Base-by-base conservation (phyloP, 2,113 vertebrate genomes). In the Alethe diademata region DNA sequence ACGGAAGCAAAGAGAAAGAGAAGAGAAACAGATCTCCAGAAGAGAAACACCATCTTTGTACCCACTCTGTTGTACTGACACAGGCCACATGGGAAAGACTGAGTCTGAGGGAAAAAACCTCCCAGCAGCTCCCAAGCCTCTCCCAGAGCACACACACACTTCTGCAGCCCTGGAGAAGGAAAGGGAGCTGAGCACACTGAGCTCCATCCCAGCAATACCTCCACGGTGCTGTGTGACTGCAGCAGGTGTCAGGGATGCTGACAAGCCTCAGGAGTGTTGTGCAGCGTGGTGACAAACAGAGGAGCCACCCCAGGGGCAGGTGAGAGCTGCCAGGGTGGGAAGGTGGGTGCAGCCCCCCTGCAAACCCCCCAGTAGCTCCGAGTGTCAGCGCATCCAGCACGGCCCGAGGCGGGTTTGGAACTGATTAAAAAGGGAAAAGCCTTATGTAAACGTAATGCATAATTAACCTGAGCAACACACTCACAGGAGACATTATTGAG, bases 361-460 rank as follows among this genome's bases (percentile, higher is more conserved):
- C 8, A 25, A 70, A 12, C 35, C 45, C 56, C 18, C 18, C 1
- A 0, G 1, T 0, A 31, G n/a, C 4, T 1, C 12, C 0, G 0
- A 43, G 35, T 15, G 57, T 12, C 42, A 14, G 67, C 0, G 1
- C 43, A 14, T 8, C 40, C 85, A 29, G 81, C 50, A 14, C 29
- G 16, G 17, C 62, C 24, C 5, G 50, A 62, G 60, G 89, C 78
- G 28, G 33, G 66, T 72, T 73, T 15, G 64, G 72, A 76, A 20
- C 74, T 88, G 94, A 95, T 96, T 91, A 91, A 82, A 92, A 78
- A 26, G 3, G 2, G 64, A 91, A 88, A 92, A 96, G 83, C 91
- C 86, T 84, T 96, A 28, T 95, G 94, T 92, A 97, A 96, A 96
- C 92, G 40, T 92, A 80, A 94, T 96, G 96, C 92, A 96, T 97